Evolutionary conservation across 2,113 vertebrate species (phyloP).

Genomic region (Ptychochromis oligacanthus): DNA sequence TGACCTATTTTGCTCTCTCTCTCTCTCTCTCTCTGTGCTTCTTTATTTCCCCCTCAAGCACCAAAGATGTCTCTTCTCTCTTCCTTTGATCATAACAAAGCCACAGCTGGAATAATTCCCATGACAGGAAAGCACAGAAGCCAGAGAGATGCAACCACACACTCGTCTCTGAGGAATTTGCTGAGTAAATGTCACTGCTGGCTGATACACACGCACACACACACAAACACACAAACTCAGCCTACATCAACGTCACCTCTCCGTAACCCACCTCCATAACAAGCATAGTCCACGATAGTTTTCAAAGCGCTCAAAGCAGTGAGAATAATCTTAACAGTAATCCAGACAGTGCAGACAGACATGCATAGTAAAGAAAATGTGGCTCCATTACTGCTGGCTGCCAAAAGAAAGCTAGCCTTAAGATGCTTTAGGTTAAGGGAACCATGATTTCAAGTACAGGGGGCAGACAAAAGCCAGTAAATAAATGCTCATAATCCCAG

Average conservation of each 20-base stretch:
- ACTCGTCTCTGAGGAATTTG: conserved; percentile 42
- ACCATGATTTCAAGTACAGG: not conserved
- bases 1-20: not conserved
- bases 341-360: conserved; percentile 12
- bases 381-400: no score
- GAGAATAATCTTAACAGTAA: conserved; percentile 13
- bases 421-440: conserved; percentile 6
- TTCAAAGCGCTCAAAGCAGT: not conserved
- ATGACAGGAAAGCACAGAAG: conserved; percentile 15
- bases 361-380: not conserved
- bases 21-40: not conserved
- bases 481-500: not conserved
- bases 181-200: conserved; percentile 49
- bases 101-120: conserved; percentile 61
- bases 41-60: conserved; percentile 18
- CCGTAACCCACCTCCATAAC: conserved; percentile 20
- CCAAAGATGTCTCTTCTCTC: conserved; percentile 24
- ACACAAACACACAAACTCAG: not conserved
- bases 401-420: not conserved
- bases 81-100: conserved; percentile 59
- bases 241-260: conserved; percentile 17
- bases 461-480: not conserved
- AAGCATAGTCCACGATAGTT: not conserved
- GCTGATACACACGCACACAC: not conserved
- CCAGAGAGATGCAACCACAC: not conserved